Evolutionary conservation across 1,140 invertebrate genomes (phyloP).

Genomic region (Brachionus sp.): DNA sequence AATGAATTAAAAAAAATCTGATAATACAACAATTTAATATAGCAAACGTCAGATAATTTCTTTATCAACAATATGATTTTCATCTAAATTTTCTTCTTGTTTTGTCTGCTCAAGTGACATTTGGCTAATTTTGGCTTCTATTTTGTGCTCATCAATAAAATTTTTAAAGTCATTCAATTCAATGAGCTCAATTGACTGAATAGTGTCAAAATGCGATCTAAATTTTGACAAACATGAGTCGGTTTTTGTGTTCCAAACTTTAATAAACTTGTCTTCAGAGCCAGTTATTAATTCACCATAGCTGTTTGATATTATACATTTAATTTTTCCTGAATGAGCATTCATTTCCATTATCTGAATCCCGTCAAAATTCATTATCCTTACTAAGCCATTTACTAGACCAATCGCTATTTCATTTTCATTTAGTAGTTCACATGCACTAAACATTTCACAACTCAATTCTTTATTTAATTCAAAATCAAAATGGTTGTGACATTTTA

Average conservation of each 20-base stretch:
- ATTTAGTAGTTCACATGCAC: not conserved
- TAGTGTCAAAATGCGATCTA: not conserved
- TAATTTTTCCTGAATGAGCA: not conserved
- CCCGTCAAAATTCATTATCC: not conserved
- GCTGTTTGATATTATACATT: not conserved
- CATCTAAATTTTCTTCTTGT: not conserved
- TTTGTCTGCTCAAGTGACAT: not conserved
- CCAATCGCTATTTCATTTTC: not conserved
- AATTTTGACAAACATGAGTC: not conserved
- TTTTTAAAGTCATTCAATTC: not conserved
- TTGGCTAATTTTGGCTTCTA: not conserved
- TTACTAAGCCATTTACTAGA: not conserved
- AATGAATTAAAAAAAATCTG: too few relatives aligned
- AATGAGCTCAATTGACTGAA: not conserved
- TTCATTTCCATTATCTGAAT: not conserved
- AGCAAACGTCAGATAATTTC: too few relatives aligned
- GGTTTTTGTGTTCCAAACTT: not conserved
- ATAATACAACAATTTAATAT: too few relatives aligned
- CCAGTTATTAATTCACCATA: not conserved
- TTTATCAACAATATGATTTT: too few relatives aligned
- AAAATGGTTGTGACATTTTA: not conserved
- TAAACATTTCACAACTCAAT: not conserved
- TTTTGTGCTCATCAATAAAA: not conserved
- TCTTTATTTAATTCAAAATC: not conserved
- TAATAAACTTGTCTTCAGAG: not conserved